Evolutionary conservation across 1,140 invertebrate species (phyloP).

Genomic region (Berghia stephanieae): DNA sequence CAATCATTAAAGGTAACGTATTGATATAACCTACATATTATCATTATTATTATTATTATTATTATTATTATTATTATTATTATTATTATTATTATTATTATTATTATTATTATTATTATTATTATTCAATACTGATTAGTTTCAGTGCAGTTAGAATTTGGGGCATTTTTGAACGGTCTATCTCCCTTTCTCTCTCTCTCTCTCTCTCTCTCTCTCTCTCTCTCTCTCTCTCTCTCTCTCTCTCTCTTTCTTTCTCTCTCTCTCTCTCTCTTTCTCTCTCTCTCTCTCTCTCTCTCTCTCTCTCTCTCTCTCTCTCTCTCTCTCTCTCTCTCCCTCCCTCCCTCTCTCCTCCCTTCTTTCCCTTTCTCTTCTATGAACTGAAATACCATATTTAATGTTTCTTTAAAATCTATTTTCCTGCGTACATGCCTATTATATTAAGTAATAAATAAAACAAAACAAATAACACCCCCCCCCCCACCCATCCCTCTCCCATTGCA

Average conservation of each 20-base stretch:
- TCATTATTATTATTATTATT: neutral
- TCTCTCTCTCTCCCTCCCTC: no score
- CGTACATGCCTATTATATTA: neutral
- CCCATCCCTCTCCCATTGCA: no score
- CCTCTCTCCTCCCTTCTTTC: neutral
- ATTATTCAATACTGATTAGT: no score
- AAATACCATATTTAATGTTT: neutral
- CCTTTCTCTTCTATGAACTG: neutral
- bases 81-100: neutral
- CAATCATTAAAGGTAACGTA: conserved; percentile 44
- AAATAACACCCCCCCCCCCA: neutral
- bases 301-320: no score
- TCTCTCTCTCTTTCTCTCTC: no score
- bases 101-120: neutral
- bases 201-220: no score
- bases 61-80: neutral
- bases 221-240: no score
- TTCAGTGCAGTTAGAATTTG: neutral
- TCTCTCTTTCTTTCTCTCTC: no score
- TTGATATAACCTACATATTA: neutral
- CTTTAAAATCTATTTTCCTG: neutral
- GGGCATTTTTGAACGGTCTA: neutral
- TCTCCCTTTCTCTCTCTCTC: conserved; percentile 3
- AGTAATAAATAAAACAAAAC: neutral
- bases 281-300: no score